Evolutionary conservation across 2,888 invertebrate species (phyloP).

Genomic region (Melanchra persicariae): DNA sequence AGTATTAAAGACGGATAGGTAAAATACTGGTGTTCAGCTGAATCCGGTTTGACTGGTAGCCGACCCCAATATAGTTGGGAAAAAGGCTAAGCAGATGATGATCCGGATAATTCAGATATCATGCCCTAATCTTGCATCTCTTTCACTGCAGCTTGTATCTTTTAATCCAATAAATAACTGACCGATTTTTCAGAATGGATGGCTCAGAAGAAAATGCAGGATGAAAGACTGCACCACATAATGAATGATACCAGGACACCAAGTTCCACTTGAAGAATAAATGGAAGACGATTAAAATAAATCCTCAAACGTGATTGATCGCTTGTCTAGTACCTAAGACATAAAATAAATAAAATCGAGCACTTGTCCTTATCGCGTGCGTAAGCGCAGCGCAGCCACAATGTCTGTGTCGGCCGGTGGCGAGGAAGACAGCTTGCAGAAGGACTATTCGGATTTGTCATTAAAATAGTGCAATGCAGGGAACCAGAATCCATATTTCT

Average conservation of each 20-base stretch:
- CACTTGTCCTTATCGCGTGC: conserved; percentile 65
- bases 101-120: no score
- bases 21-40: no score
- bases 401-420: conserved; percentile 56
- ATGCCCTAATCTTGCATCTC: no score
- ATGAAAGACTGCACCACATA: neutral
- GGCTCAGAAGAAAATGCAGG: neutral
- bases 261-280: neutral
- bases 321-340: conserved; percentile 19
- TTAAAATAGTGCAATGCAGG: no score
- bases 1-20: no score
- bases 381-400: conserved; percentile 62
- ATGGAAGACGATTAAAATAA: conserved; percentile 10
- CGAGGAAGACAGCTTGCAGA: conserved; percentile 19
- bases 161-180: no score
- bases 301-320: conserved; percentile 5
- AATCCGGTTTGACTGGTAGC: no score
- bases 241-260: neutral
- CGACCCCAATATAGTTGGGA: no score
- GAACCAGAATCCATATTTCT: no score
- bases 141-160: neutral
- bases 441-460: conserved; percentile 16
- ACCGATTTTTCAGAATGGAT: neutral
- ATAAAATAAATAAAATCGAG: conserved; percentile 47
- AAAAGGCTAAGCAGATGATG: no score